Conservation (phyloP, 2,888 invertebrate species). For the Malthinus flaveolus region DNA sequence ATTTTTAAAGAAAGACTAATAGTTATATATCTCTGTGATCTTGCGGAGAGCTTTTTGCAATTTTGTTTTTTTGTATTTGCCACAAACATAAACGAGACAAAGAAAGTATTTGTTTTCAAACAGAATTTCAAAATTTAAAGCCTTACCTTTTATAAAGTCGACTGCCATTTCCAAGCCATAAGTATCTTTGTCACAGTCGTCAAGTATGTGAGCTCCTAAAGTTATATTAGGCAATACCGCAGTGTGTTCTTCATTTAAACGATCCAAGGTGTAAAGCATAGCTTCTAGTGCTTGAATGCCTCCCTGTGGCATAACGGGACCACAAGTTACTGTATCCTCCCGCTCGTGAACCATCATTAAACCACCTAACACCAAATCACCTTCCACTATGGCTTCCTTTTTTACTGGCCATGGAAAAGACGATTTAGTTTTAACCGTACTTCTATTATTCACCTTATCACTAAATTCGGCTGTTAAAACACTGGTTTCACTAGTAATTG, state of each 20-base stretch:
- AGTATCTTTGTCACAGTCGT: conserved; percentile 95
- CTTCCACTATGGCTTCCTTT: conserved; percentile 83
- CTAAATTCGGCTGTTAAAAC: conserved; percentile 5
- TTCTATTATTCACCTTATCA: conserved; percentile 7
- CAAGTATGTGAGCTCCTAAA: conserved; percentile 86
- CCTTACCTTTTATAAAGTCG: conserved; percentile 92
- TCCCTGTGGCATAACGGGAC: conserved; percentile 93
- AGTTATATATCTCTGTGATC: too few relatives aligned
- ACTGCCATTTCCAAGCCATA: conserved; percentile 95
- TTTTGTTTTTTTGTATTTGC: too few relatives aligned
- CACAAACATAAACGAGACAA: too few relatives aligned
- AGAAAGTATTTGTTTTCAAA: too few relatives aligned
- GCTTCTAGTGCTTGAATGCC: conserved; percentile 87
- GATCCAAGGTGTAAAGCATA: conserved; percentile 89
- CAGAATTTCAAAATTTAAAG: too few relatives aligned
- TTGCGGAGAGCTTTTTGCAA: too few relatives aligned
- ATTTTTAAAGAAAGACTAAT: too few relatives aligned
- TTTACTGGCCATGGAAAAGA: conserved; percentile 76
- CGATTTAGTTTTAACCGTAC: conserved; percentile 21
- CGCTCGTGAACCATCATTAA: conserved; percentile 95
- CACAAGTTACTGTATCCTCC: conserved; percentile 85
- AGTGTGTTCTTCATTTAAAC: conserved; percentile 67
- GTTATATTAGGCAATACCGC: conserved; percentile 77
- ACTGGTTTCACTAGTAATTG: conserved; percentile 6
- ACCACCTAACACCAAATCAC: conserved; percentile 86